Evolutionary conservation across 1,140 invertebrate genomes (phyloP).

Genomic region (Solenopsis fugax): DNA sequence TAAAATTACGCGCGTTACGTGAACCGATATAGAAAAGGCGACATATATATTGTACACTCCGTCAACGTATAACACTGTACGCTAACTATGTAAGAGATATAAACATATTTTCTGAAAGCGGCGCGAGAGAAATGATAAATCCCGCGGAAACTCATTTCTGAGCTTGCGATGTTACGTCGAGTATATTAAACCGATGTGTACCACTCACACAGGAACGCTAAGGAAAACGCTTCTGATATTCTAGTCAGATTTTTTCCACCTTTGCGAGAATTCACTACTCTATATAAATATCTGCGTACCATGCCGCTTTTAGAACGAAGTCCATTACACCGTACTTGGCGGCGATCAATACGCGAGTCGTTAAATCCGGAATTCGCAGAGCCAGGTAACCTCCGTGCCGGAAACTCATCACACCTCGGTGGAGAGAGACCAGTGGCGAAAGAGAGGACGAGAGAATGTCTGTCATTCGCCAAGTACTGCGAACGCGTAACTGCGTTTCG

Average conservation of each 20-base stretch:
- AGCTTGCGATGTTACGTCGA: slow-evolving; percentile 25
- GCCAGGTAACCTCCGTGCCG: slow-evolving; percentile 61
- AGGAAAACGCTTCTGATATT: slow-evolving; percentile 3
- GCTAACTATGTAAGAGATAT: slow-evolving; percentile 5
- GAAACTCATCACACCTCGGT: slow-evolving; percentile 64
- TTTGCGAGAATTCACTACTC: slow-evolving; percentile 30
- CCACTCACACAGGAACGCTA: background rate
- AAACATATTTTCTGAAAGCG: background rate
- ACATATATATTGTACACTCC: background rate
- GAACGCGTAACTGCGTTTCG: slow-evolving; percentile 29
- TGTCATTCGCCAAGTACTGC: slow-evolving; percentile 43
- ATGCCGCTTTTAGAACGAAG: slow-evolving; percentile 27
- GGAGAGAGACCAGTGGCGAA: slow-evolving; percentile 20
- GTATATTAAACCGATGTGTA: slow-evolving; percentile 30
- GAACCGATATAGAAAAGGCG: background rate
- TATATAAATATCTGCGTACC: slow-evolving; percentile 28
- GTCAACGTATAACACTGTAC: background rate
- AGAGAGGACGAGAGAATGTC: slow-evolving; percentile 26
- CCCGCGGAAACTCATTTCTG: slow-evolving; percentile 21
- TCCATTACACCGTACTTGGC: slow-evolving; percentile 47
- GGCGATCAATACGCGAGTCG: slow-evolving; percentile 59
- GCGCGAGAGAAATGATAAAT: slow-evolving; percentile 9
- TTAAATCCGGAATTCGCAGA: slow-evolving; percentile 58
- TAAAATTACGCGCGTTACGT: slow-evolving; percentile 1
- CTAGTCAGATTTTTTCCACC: slow-evolving; percentile 18